Percentiles rank a stretch among this genome's conserved stretches.
These are phyloP conservation scores for Triplophysa tibetana DNA, from an alignment of 2,113 vertebrate genomes.

Conservation along the genomic window DNA sequence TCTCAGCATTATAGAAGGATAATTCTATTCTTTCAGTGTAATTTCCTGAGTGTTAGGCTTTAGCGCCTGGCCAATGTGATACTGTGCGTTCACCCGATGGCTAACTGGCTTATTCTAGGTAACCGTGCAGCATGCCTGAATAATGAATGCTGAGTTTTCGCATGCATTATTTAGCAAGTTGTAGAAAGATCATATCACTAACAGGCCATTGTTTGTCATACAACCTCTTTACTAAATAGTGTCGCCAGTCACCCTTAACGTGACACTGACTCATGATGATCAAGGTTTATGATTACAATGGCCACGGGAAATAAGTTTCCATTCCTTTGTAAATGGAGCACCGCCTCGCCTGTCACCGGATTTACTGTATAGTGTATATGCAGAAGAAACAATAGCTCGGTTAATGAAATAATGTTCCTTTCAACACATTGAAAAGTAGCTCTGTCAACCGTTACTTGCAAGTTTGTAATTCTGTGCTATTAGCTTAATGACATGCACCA, in stretches of 20 bases:
- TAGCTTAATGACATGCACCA: constrained; percentile 48
- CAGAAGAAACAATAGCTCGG: constrained; percentile 49
- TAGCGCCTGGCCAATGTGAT: constrained; percentile 47
- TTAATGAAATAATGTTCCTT: constrained; percentile 65
- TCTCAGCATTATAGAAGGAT: constrained; percentile 14
- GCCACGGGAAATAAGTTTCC: constrained; percentile 69
- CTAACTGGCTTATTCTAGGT: constrained; percentile 40
- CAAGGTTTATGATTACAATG: constrained; percentile 75
- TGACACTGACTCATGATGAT: constrained; percentile 71
- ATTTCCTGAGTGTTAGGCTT: constrained; percentile 53
- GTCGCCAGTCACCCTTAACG: constrained; percentile 74
- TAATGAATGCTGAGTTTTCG: constrained; percentile 70
- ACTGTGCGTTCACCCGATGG: constrained; percentile 29
- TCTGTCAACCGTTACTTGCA: constrained; percentile 59
- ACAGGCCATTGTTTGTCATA: constrained; percentile 59
- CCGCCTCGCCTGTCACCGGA: constrained; percentile 30
- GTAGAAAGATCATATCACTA: constrained; percentile 73
- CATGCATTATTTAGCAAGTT: constrained; percentile 69
- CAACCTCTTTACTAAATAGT: constrained; percentile 75
- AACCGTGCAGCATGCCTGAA: constrained; percentile 58
- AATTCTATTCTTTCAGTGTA: constrained; percentile 37
- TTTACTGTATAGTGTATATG: constrained; percentile 23
- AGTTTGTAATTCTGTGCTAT: constrained; percentile 49
- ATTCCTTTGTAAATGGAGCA: constrained; percentile 63
- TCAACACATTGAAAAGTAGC: constrained; percentile 57